Evolutionary conservation across 1,140 invertebrate species (phyloP).

Genomic region (Pogonomyrmex californicus): DNA sequence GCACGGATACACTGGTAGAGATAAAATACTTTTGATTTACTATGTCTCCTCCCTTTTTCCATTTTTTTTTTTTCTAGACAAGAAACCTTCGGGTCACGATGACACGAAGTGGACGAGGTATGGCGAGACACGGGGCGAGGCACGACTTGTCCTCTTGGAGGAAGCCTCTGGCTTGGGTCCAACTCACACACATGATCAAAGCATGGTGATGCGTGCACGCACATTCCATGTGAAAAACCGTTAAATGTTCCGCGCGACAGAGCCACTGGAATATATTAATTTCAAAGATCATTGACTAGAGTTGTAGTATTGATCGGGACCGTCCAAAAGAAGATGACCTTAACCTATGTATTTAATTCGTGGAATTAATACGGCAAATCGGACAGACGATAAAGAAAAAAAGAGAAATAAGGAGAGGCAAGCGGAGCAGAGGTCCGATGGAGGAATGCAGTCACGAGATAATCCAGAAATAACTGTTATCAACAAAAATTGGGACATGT

Average conservation of each 20-base stretch:
- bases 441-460: constrained; percentile 8
- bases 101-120: constrained; percentile 68
- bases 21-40: constrained; percentile 60
- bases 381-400: background rate
- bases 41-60: constrained; percentile 73
- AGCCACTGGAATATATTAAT: constrained; percentile 81
- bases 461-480: constrained; percentile 20
- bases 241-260: constrained; percentile 82
- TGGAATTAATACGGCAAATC: constrained; percentile 16
- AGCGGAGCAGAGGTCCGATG: background rate
- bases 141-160: constrained; percentile 82
- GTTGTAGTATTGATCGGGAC: constrained; percentile 5
- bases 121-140: constrained; percentile 67
- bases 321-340: background rate
- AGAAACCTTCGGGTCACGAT: constrained; percentile 83
- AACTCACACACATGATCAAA: constrained; percentile 79
- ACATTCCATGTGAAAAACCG: constrained; percentile 86
- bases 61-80: constrained; percentile 76
- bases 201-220: constrained; percentile 68
- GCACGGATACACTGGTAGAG: constrained; percentile 21
- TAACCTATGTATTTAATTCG: background rate
- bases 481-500: constrained; percentile 1
- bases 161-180: constrained; percentile 84
- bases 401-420: background rate
- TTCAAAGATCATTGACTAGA: constrained; percentile 57